Conservation (phyloP, 2,113 vertebrate genomes). For the Pyxicephalus adspersus region DNA sequence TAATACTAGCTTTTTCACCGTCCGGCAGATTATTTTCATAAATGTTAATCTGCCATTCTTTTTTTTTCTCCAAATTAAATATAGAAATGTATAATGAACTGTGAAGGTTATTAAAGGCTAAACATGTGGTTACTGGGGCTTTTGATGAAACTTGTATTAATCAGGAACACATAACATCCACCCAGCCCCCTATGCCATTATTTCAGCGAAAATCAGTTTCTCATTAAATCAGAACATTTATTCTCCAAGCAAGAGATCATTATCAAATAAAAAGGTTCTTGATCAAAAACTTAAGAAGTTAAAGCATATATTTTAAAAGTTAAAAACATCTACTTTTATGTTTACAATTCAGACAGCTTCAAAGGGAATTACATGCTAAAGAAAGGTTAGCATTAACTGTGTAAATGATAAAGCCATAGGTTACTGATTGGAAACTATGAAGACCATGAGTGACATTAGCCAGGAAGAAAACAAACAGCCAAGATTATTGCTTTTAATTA, state of each 20-base stretch:
- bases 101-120: slow-evolving; percentile 49
- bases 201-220: slow-evolving; percentile 41
- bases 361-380: slow-evolving; percentile 26
- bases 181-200: slow-evolving; percentile 30
- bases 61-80: slow-evolving; percentile 41
- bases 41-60: slow-evolving; percentile 32
- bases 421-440: background rate
- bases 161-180: slow-evolving; percentile 44
- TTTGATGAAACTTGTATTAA: slow-evolving; percentile 42
- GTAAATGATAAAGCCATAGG: background rate
- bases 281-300: slow-evolving; percentile 49
- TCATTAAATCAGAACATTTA: slow-evolving; percentile 55
- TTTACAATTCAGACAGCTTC: slow-evolving; percentile 44
- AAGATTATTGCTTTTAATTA: too few species aligned
- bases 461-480: too few species aligned
- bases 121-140: background rate
- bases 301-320: slow-evolving; percentile 48
- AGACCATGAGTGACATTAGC: background rate
- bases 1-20: slow-evolving; percentile 20
- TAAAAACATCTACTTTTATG: slow-evolving; percentile 47
- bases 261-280: slow-evolving; percentile 51
- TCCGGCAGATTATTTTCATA: slow-evolving; percentile 6
- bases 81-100: slow-evolving; percentile 40
- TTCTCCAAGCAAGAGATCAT: slow-evolving; percentile 32
- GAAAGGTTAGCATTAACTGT: background rate